Conservation (phyloP, 2,888 invertebrate genomes). For the Drosophila limbata region DNA sequence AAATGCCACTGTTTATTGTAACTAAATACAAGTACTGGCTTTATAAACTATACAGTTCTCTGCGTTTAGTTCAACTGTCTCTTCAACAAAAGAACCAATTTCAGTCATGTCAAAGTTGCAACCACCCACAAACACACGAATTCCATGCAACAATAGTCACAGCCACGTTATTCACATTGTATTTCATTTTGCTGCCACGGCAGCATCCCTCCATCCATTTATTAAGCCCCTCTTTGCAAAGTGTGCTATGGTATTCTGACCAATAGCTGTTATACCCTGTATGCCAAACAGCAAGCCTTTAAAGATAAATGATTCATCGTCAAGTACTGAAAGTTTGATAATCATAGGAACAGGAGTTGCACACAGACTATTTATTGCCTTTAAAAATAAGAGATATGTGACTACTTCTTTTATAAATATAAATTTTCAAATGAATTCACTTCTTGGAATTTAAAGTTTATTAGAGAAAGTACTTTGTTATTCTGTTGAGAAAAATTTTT, state of each 20-base stretch:
- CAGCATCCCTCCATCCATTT: conserved; percentile 52
- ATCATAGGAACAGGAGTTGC: conserved; percentile 3
- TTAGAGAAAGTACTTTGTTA: too few species aligned
- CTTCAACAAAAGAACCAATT: conserved; percentile 28
- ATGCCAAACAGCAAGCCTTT: too few species aligned
- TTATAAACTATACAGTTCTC: conserved; percentile 20
- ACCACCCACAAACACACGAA: conserved; percentile 47
- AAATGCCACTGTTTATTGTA: conserved; percentile 28
- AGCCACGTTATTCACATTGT: conserved; percentile 70
- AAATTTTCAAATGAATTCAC: too few species aligned
- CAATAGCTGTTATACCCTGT: conserved; percentile 2
- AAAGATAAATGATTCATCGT: background rate
- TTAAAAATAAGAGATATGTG: background rate
- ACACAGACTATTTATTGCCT: background rate
- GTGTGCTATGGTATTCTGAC: conserved; percentile 27
- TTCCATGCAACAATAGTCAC: conserved; percentile 67
- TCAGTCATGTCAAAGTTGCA: conserved; percentile 14
- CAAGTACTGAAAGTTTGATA: background rate
- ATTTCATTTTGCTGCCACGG: conserved; percentile 64
- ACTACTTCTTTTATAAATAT: too few species aligned
- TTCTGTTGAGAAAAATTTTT: too few species aligned
- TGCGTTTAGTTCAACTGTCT: background rate
- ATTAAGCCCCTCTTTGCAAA: conserved; percentile 51
- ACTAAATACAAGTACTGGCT: background rate
- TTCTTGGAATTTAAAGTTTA: too few species aligned